These are phyloP conservation scores for Hemibagrus wyckioides DNA, from an alignment of 2,113 vertebrate species.

Conservation along the genomic window DNA sequence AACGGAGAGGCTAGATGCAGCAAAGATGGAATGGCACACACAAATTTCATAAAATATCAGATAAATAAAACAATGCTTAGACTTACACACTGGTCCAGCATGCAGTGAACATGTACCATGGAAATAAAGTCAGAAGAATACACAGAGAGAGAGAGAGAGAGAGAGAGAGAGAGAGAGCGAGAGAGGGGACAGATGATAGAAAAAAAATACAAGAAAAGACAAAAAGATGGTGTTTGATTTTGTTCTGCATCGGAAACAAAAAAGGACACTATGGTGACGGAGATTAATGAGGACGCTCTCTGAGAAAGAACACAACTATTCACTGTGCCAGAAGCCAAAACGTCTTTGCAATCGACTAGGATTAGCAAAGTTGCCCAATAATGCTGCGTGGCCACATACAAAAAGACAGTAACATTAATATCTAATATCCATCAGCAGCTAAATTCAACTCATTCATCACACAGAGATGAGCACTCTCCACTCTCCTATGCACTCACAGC, in stretches of 20 bases:
- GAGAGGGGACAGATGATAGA: constrained; percentile 34
- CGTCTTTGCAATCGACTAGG: constrained; percentile 48
- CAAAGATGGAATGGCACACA: constrained; percentile 37
- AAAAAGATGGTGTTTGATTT: constrained; percentile 52
- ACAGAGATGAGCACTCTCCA: not conserved
- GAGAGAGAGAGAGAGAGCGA: constrained; percentile 3
- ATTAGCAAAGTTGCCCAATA: constrained; percentile 49
- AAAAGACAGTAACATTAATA: constrained; percentile 20
- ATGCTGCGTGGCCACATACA: constrained; percentile 25
- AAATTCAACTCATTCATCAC: constrained; percentile 18
- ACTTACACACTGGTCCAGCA: constrained; percentile 91
- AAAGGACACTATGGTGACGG: constrained; percentile 56
- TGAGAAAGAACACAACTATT: constrained; percentile 60
- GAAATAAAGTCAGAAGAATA: constrained; percentile 23
- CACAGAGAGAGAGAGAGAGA: constrained; percentile 28
- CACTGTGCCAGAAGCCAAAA: constrained; percentile 15
- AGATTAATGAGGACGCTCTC: constrained; percentile 54
- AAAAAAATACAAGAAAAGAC: constrained; percentile 49
- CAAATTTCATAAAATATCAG: constrained; percentile 30
- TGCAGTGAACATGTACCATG: constrained; percentile 76
- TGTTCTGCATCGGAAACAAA: constrained; percentile 58
- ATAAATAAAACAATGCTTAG: constrained; percentile 38
- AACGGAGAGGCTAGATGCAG: constrained; percentile 22
- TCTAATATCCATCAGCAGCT: constrained; percentile 17
- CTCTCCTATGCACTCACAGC: constrained; percentile 8